These are phyloP conservation scores for Listronotus bonariensis DNA, from an alignment of 1,140 invertebrate genomes.

Conservation along the genomic window DNA sequence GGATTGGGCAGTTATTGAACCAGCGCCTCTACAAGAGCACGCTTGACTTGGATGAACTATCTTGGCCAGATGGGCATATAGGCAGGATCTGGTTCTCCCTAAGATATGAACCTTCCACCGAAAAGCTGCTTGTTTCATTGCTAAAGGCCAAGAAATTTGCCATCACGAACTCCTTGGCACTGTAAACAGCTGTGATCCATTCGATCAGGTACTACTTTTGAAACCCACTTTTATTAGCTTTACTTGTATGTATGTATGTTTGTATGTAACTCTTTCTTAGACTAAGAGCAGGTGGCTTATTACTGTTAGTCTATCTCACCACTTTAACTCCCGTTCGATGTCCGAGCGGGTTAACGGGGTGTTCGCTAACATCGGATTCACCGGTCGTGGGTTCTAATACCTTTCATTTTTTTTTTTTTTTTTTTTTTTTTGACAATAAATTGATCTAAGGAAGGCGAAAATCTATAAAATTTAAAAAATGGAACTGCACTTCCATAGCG, in stretches of 20 bases:
- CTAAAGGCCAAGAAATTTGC: slow-evolving; percentile 77
- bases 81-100: slow-evolving; percentile 77
- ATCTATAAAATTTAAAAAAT: no score
- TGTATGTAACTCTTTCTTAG: slow-evolving; percentile 34
- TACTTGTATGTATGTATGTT: no score
- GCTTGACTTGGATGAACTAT: slow-evolving; percentile 64
- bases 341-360: no score
- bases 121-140: slow-evolving; percentile 73
- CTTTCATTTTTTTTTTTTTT: no score
- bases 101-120: slow-evolving; percentile 72
- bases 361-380: no score
- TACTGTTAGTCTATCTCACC: no score
- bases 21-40: slow-evolving; percentile 64
- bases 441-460: no score
- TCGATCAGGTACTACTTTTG: slow-evolving; percentile 77
- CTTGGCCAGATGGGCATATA: slow-evolving; percentile 72
- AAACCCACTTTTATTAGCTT: no score
- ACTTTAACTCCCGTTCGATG: slow-evolving; percentile 32
- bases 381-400: no score
- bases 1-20: slow-evolving; percentile 64
- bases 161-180: slow-evolving; percentile 68
- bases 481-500: no score
- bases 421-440: no score
- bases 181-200: slow-evolving; percentile 73
- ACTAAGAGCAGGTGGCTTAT: no score